Base-by-base conservation (phyloP, 2,888 invertebrate genomes). In the Coenonympha glycerion region DNA sequence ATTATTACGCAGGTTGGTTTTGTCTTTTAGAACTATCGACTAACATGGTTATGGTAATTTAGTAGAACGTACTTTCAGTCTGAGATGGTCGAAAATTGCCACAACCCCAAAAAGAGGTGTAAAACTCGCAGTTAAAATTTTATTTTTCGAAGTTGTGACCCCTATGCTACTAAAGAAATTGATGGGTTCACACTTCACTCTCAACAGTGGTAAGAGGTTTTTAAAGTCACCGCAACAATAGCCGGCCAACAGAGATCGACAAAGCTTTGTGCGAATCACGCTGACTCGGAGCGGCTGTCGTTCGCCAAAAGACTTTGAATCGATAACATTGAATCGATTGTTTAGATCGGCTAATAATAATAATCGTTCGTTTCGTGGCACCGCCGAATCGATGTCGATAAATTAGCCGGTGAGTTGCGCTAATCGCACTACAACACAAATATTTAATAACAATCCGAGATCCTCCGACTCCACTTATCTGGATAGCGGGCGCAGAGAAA, bases 401-500 rank as follows among this genome's bases (percentile, higher is more conserved):
- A 80, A 85, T 86, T 82, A 85, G 80, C 77, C 71, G 63, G 71
- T 73, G 78, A 76, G 81, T 75, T 76, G 79, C 71, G 73, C 85
- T 87, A 87, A 87, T 86, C 82, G 84, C 73, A 72, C 71, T 74
- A 76, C 85, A 80, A 87, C 86, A 87, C 87, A 87, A 87, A 87
- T 87, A 87, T 87, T 87, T 87, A 87, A 87, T 86, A 85, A 86
- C 82, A 85, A 85, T 85, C 80, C 79, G 66, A 80, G 81, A 79
- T 80, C 77, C 74, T 73, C 73, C 69, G 72, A 79, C 79, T 79
- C 87, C 86, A 86, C 86, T 87, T 85, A 87, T 81, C 82, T 82
- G 82, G 73, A 74, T 73, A 75, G 69, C 64, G 60, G 57, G 71
- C 60, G 72, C 65, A 69, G 47, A 1, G 52, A 53, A 49, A 48